These are phyloP conservation scores for Zhuqinia jingwanae DNA, from an alignment of 2,888 invertebrate genomes.

Conservation along the genomic window DNA sequence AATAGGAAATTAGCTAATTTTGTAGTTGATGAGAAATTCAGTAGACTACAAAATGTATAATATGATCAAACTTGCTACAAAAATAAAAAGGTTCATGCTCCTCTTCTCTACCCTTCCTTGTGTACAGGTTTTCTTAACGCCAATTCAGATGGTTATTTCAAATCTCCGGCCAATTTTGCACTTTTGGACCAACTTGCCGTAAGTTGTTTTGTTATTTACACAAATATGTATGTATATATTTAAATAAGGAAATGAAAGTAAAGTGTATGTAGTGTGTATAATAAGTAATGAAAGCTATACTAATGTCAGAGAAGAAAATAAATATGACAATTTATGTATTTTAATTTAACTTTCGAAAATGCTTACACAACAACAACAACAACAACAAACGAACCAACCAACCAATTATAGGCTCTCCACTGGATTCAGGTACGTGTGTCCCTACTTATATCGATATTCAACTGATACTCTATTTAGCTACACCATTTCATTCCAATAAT, in stretches of 20 bases:
- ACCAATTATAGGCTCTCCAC: conserved; percentile 74
- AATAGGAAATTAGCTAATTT: conserved; percentile 34
- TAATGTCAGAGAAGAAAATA: conserved; percentile 27
- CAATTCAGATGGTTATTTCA: conserved; percentile 91
- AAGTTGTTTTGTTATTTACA: too few species aligned
- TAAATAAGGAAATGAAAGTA: conserved; percentile 24
- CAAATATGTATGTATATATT: too few species aligned
- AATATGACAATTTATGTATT: conserved; percentile 56
- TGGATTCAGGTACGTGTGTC: conserved; percentile 78
- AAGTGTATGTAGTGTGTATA: too few species aligned
- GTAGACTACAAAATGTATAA: background rate
- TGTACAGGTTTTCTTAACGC: conserved; percentile 92
- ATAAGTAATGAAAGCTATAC: conserved; percentile 16
- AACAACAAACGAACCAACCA: too few species aligned
- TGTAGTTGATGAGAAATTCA: conserved; percentile 5
- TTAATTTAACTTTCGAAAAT: conserved; percentile 43
- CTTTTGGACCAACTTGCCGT: conserved; percentile 96
- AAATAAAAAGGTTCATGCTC: too few species aligned
- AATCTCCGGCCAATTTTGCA: conserved; percentile 97
- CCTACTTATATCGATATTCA: background rate
- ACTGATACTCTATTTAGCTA: background rate
- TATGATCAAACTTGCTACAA: too few species aligned
- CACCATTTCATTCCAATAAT: background rate
- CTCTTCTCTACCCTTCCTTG: background rate
- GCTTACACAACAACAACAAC: conserved; percentile 28